A percentile compares a stretch with the other conserved stretches of the same genome.
phyloP scores from a whole-genome alignment of 2,888 invertebrate species.

The Nysson spinosus region DNA sequence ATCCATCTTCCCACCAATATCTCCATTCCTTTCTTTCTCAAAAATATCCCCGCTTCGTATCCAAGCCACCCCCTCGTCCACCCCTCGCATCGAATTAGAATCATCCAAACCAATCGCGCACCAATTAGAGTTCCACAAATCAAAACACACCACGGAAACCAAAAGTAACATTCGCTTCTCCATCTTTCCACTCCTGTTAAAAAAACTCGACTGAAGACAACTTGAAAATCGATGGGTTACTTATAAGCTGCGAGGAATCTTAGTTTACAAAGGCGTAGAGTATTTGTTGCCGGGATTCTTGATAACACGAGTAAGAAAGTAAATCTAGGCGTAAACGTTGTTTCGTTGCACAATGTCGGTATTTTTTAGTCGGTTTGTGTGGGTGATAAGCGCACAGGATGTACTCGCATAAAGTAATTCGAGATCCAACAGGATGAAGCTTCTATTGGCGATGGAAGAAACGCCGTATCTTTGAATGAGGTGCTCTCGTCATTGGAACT shows the following conservation, averaged over 20 bases:
- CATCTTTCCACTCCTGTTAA: slow-evolving; percentile 6
- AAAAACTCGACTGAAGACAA: slow-evolving; percentile 30
- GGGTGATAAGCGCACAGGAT: slow-evolving; percentile 22
- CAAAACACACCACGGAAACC: slow-evolving; percentile 6
- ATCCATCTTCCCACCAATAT: no score
- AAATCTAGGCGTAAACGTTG: slow-evolving; percentile 60
- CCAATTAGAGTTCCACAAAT: slow-evolving; percentile 5
- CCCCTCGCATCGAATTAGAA: no score
- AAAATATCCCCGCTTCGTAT: no score
- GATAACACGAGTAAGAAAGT: slow-evolving; percentile 56
- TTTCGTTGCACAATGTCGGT: slow-evolving; percentile 55
- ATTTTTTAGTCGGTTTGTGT: slow-evolving; percentile 12
- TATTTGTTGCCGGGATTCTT: slow-evolving; percentile 44
- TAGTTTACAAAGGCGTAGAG: slow-evolving; percentile 44
- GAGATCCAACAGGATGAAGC: slow-evolving; percentile 33
- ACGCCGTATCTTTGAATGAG: slow-evolving; percentile 13
- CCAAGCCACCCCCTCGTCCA: no score
- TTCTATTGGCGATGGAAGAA: slow-evolving; percentile 21
- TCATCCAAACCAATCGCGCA: no score
- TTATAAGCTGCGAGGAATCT: slow-evolving; percentile 56
- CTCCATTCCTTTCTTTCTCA: no score
- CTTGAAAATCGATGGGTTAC: slow-evolving; percentile 49
- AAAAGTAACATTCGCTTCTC: neutral
- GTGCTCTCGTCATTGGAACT: slow-evolving; percentile 43
- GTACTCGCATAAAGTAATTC: slow-evolving; percentile 35